These are phyloP conservation scores for Aphodius sticticus DNA, from an alignment of 2,888 invertebrate genomes.

Conservation along the genomic window DNA sequence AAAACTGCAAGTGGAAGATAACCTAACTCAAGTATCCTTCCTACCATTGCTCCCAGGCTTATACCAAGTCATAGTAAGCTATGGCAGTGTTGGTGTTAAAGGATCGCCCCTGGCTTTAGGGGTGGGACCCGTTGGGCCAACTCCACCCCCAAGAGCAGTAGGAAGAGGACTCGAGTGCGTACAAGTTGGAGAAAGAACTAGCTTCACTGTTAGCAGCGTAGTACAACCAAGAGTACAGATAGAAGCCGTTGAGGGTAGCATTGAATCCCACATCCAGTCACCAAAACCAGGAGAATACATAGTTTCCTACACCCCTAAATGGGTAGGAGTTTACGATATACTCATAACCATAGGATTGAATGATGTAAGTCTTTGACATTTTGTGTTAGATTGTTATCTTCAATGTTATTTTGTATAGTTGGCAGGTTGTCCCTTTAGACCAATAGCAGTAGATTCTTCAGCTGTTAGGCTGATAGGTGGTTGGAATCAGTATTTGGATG, in stretches of 20 bases:
- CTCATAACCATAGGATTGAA: conserved; percentile 68
- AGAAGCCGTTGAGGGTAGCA: conserved; percentile 61
- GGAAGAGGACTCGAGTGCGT: conserved; percentile 75
- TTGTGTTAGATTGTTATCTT: neutral
- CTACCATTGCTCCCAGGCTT: conserved; percentile 85
- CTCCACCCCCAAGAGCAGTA: conserved; percentile 66
- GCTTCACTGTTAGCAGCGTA: conserved; percentile 72
- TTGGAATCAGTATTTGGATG: conserved; percentile 84
- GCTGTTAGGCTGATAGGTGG: conserved; percentile 83
- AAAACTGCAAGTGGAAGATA: conserved; percentile 74
- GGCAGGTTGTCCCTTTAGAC: conserved; percentile 70
- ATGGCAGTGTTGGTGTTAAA: conserved; percentile 69
- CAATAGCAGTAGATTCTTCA: conserved; percentile 74
- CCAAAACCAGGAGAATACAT: conserved; percentile 80
- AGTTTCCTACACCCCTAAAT: conserved; percentile 89
- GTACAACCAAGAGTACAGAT: conserved; percentile 71
- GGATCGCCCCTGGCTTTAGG: conserved; percentile 67
- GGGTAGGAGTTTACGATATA: conserved; percentile 92
- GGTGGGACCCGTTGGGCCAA: conserved; percentile 69
- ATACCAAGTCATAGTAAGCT: conserved; percentile 71
- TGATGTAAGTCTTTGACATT: conserved; percentile 52
- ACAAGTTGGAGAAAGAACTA: conserved; percentile 75
- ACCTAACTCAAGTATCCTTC: conserved; percentile 79
- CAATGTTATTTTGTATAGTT: conserved; percentile 48
- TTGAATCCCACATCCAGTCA: conserved; percentile 65